Evolutionary conservation across 1,140 invertebrate species (phyloP).

Genomic region (Ostrea edulis): DNA sequence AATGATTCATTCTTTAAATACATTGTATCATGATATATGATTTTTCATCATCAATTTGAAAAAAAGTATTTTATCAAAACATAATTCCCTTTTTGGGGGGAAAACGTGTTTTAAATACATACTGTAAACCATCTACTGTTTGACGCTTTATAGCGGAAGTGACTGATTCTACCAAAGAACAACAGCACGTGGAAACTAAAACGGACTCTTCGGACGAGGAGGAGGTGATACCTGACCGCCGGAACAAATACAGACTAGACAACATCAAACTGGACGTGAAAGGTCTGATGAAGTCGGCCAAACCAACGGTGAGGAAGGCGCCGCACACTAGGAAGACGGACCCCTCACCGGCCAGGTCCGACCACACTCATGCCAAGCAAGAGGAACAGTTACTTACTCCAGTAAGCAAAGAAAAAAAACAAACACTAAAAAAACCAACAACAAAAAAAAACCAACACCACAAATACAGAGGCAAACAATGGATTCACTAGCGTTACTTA

Average conservation of each 20-base stretch:
- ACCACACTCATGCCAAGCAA: conserved; percentile 58
- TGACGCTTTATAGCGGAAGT: not conserved
- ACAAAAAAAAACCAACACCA: too few species aligned
- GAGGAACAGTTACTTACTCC: conserved; percentile 25
- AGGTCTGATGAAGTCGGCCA: conserved; percentile 60
- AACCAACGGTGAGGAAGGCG: conserved; percentile 45
- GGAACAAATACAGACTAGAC: conserved; percentile 45
- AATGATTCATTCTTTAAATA: too few species aligned
- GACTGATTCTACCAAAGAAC: not conserved
- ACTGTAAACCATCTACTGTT: not conserved
- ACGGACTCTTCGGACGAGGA: conserved; percentile 9
- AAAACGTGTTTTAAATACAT: too few species aligned
- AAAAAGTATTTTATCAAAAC: too few species aligned
- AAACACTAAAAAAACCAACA: too few species aligned
- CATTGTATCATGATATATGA: too few species aligned
- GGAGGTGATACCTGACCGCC: not conserved
- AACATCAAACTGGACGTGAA: conserved; percentile 64
- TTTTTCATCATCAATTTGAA: too few species aligned
- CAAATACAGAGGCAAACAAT: too few species aligned
- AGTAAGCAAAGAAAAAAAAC: not conserved
- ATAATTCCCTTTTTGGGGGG: too few species aligned
- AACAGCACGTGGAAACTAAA: conserved; percentile 1
- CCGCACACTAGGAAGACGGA: conserved; percentile 10
- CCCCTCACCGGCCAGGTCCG: conserved; percentile 52
- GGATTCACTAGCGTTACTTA: too few species aligned